phyloP scores from a whole-genome alignment of 2,797 vertebrate genomes.

The Bucorvus abyssinicus region DNA sequence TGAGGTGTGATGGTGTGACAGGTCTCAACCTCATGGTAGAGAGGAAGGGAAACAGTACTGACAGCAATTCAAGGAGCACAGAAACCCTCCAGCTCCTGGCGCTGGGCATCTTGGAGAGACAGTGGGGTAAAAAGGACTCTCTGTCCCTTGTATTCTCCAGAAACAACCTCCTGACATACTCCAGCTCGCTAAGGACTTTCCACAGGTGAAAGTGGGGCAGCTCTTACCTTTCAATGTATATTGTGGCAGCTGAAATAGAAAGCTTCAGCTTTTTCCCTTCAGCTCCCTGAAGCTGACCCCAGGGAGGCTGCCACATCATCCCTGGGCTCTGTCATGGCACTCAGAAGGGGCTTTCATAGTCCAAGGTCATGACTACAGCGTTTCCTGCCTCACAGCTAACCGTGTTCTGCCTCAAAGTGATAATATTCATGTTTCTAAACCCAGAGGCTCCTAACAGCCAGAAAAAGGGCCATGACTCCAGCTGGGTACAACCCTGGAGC shows the following conservation, averaged over 20 bases:
- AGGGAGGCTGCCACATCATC: not conserved
- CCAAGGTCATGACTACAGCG: not conserved
- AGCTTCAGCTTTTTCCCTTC: not conserved
- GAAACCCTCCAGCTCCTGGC: not conserved
- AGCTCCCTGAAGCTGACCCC: fast-evolving
- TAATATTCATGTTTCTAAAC: not conserved
- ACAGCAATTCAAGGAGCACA: not conserved
- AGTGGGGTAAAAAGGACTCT: not conserved
- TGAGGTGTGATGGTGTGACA: not conserved
- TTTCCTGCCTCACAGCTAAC: not conserved
- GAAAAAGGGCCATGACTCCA: not conserved
- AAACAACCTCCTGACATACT: not conserved
- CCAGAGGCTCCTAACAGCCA: not conserved
- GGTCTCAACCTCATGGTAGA: not conserved
- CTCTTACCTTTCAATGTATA: not conserved
- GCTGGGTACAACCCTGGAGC: not conserved
- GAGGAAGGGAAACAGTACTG: not conserved
- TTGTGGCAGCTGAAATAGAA: not conserved
- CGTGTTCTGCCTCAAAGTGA: not conserved
- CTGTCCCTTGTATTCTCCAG: not conserved
- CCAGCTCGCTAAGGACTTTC: not conserved
- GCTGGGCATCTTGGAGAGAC: not conserved
- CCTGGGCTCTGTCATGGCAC: fast-evolving
- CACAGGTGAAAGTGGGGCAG: not conserved
- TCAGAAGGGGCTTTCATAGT: not conserved